These are phyloP conservation scores for Caerostris darwini DNA, from an alignment of 1,140 invertebrate species.

Conservation along the genomic window DNA sequence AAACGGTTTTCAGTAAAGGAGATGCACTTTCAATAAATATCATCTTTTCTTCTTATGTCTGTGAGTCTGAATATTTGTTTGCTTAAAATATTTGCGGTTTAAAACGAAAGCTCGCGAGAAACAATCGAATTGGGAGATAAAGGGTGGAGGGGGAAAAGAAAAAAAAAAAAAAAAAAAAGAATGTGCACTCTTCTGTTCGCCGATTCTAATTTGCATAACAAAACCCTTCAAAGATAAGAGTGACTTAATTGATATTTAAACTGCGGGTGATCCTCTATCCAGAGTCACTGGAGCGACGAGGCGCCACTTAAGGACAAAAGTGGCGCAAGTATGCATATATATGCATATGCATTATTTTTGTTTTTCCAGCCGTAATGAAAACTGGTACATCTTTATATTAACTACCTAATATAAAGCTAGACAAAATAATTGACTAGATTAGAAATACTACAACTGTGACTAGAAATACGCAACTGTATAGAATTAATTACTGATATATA, in stretches of 20 bases:
- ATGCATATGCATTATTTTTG: too few relatives aligned
- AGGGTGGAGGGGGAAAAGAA: neutral
- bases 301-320: neutral
- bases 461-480: too few relatives aligned
- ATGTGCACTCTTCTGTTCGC: neutral
- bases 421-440: too few relatives aligned
- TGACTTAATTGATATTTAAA: conserved; percentile 58
- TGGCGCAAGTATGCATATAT: neutral
- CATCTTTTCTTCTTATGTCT: neutral
- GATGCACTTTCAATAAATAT: neutral
- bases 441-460: too few relatives aligned
- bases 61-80: neutral
- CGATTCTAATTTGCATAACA: conserved; percentile 55
- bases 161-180: neutral
- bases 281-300: neutral
- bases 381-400: too few relatives aligned
- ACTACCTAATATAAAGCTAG: too few relatives aligned
- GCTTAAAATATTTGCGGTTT: conserved; percentile 11
- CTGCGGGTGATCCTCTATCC: conserved; percentile 4
- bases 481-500: too few relatives aligned
- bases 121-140: neutral
- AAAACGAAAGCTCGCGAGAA: neutral
- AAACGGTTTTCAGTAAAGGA: neutral
- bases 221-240: conserved; percentile 23
- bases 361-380: too few relatives aligned